Base-by-base conservation (phyloP, 2,888 invertebrate genomes). In the Catonia carolina region DNA sequence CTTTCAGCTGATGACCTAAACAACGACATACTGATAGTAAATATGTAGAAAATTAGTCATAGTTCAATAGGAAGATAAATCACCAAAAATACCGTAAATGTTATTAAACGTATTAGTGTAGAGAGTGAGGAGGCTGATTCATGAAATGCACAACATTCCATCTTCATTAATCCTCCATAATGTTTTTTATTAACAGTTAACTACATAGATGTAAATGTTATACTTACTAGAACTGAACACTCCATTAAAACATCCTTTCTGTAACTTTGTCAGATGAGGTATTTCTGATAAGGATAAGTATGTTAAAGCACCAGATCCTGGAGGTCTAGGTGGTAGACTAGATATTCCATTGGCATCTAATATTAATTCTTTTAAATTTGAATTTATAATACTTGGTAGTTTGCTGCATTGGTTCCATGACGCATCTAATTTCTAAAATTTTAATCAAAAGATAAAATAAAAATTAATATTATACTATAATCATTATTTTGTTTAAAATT, bases 211-310 rank as follows among this genome's bases (percentile, higher is more conserved):
- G n/a, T n/a, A n/a, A n/a, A n/a, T n/a, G n/a, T n/a, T n/a, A n/a
- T n/a, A n/a, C 57, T 53, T 37, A 57, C 57, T 53, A n/a, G 31
- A 36, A 12, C 37, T 57, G 36, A 57, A 37, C 17, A 57, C 47
- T 2, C 57, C 57, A 14, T 42, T 53, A 33, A 57, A 57, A 6
- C 48, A 37, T 23, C 27, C 36, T 8, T 52, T 45, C 6, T 41
- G 51, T 8, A 57, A 48, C 12, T 36, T 48, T 27, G 20, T 37
- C 17, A 57, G 47, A 23, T 51, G 51, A 14, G 47, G 31, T 10
- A 57, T 47, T 36, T 57, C 27, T 18, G 51, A 51, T 17, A 57
- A 23, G 8, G 57, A 57, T n/a, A 57, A 37, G 20, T 48, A 39
- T 17, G 45, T 45, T 17, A 57, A 36, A n/a, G 22, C 17, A 7